Conservation (phyloP, 2,113 vertebrate genomes). For the Grallaria varia region DNA sequence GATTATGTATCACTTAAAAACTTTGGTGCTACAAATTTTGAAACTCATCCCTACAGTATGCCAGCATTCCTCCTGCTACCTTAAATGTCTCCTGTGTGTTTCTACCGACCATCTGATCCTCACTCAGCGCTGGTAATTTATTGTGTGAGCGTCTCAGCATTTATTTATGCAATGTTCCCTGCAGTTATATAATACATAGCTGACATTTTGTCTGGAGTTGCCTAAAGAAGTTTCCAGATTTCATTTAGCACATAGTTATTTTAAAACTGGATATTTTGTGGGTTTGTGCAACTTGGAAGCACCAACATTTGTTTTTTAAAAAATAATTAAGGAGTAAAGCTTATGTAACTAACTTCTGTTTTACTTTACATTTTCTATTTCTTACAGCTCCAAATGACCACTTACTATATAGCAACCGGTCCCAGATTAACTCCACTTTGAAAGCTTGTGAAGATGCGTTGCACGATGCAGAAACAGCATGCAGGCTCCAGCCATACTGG, state of each 20-base stretch:
- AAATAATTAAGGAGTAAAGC: background rate
- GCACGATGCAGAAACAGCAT: conserved; percentile 84
- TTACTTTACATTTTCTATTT: background rate
- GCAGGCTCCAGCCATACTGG: conserved; percentile 86
- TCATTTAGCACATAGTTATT: background rate
- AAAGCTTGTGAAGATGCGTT: conserved; percentile 82
- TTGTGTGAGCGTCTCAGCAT: background rate
- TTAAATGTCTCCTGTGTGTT: background rate
- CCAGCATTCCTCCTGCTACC: background rate
- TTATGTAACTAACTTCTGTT: background rate
- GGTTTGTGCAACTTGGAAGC: background rate
- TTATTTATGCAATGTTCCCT: conserved; percentile 30
- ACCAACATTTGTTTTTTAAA: too few species aligned
- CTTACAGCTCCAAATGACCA: conserved; percentile 85
- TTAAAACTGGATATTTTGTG: background rate
- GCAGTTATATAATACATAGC: conserved; percentile 10
- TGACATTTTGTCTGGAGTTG: background rate
- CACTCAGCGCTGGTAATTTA: background rate
- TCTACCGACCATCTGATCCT: background rate
- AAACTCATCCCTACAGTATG: background rate
- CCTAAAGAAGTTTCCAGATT: background rate
- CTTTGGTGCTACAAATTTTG: background rate
- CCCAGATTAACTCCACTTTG: conserved; percentile 89
- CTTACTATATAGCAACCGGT: conserved; percentile 89
- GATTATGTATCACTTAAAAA: background rate